Evolutionary conservation across 35 echinoderm and acorn worm species (phyloP), one percentile per base, ranked within the genome.

Genomic region (Amphiura filiformis): DNA sequence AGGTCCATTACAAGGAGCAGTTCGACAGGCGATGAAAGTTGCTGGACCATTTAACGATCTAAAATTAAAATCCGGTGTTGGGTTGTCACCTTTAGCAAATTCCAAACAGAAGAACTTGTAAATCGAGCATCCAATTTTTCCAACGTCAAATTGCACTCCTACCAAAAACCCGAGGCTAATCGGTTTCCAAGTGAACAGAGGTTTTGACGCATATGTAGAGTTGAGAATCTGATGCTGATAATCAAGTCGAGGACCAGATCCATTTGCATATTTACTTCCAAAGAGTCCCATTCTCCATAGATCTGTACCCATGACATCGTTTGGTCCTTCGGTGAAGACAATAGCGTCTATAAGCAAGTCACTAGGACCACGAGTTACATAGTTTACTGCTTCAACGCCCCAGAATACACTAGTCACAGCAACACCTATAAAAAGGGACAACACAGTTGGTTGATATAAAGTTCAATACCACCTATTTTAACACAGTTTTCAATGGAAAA

Each of bases 231-330:
- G 95, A 1, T 78, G 80, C 36, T 91, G 70, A 38, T 91, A 90
- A 13, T 89, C 95, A n/a, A 91, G 49, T 36, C 82, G 89, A 31
- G 91, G 91, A 37, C 95, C 95, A 32, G 88, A 87, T 34, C 95
- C 95, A 82, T 97, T 81, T 12, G 49, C 34, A n/a, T 89, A 89
- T 38, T 80, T 65, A 83, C 95, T 97, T 3, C 91, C 95, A 82
- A 93, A 97, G n/a, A 97, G 39, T 0, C 95, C 95, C 78, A 97
- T 80, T 26, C 80, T 85, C 95, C 95, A 97, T 4, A 97, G 86
- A 39, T 93, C 81, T 30, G 36, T 36, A 1, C 95, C 95, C 1
- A 78, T 75, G 23, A 91, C 86, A 37, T 80, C 82, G 52, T 83
- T 79, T 32, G 84, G 80, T 1, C 77, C 57, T 12, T 81, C 57